These are phyloP conservation scores for Leucoptera coffeella DNA, from an alignment of 2,888 invertebrate genomes.

Conservation along the genomic window DNA sequence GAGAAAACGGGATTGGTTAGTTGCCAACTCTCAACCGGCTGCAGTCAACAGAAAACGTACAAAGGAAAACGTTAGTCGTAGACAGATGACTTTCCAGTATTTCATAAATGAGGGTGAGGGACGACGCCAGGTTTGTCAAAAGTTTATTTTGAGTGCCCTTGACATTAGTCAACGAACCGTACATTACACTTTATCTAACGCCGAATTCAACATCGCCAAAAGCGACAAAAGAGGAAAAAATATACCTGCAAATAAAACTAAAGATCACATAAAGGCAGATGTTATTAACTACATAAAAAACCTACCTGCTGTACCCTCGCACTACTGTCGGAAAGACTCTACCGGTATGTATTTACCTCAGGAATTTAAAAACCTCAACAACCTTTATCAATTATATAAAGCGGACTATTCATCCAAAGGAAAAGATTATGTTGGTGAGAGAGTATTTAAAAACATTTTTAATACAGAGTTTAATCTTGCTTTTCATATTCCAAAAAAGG, in stretches of 20 bases:
- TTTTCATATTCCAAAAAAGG: constrained; percentile 7
- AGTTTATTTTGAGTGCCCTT: neutral
- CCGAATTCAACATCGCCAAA: constrained; percentile 1
- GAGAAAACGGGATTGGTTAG: constrained; percentile 6
- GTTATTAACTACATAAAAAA: constrained; percentile 8
- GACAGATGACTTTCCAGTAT: constrained; percentile 1
- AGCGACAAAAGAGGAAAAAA: constrained; percentile 7
- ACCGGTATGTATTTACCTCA: constrained; percentile 5
- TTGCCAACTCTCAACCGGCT: constrained; percentile 3
- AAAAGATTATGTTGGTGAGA: constrained; percentile 7
- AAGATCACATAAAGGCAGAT: constrained; percentile 1
- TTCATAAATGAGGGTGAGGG: constrained; percentile 3
- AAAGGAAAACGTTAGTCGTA: constrained; percentile 1
- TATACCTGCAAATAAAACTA: constrained; percentile 7
- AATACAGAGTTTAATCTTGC: constrained; percentile 8
- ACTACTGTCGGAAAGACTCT: constrained; percentile 9
- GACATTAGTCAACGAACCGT: constrained; percentile 2
- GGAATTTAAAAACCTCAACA: constrained; percentile 6
- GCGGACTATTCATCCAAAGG: constrained; percentile 3
- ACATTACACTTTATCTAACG: constrained; percentile 2
- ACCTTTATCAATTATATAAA: constrained; percentile 8
- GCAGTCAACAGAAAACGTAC: constrained; percentile 6
- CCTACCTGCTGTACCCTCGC: constrained; percentile 8
- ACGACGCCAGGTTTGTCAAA: constrained; percentile 1
- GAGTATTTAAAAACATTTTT: constrained; percentile 8